Evolutionary conservation across 1,140 invertebrate species (phyloP).

Genomic region (Lepidostoma basale): DNA sequence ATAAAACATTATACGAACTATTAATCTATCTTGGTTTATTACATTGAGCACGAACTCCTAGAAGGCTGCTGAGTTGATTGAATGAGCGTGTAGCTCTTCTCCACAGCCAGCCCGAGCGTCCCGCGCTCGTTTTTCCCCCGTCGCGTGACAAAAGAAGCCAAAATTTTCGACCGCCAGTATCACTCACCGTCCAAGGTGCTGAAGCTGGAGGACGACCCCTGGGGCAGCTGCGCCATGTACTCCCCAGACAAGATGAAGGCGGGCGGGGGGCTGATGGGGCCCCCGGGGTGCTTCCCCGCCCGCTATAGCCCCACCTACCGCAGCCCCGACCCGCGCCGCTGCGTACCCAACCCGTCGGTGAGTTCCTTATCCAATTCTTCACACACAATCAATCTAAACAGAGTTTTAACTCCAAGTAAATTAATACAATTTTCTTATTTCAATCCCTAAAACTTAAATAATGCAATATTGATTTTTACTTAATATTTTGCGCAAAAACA

Average conservation of each 20-base stretch:
- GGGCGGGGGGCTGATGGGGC: slow-evolving; percentile 59
- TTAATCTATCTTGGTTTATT: too few relatives aligned
- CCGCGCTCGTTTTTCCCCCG: slow-evolving; percentile 31
- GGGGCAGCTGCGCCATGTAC: slow-evolving; percentile 62
- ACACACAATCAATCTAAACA: too few relatives aligned
- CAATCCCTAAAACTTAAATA: too few relatives aligned
- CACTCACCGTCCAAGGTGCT: slow-evolving; percentile 63
- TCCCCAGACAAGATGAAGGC: slow-evolving; percentile 62
- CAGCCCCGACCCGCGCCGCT: slow-evolving; percentile 56
- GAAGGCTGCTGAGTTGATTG: too few relatives aligned
- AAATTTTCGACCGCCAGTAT: slow-evolving; percentile 63
- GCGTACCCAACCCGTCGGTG: slow-evolving; percentile 60
- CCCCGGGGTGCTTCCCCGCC: slow-evolving; percentile 59
- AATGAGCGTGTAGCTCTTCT: too few relatives aligned
- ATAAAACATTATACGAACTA: too few relatives aligned
- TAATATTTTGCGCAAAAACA: too few relatives aligned
- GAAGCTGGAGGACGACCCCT: slow-evolving; percentile 62
- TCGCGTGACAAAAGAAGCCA: slow-evolving; percentile 51
- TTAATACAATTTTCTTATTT: too few relatives aligned
- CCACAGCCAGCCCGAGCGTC: neutral
- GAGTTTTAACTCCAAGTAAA: too few relatives aligned
- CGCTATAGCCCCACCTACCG: slow-evolving; percentile 61
- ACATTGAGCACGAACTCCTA: too few relatives aligned
- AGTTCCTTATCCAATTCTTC: slow-evolving; percentile 51
- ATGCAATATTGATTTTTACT: too few relatives aligned